These are phyloP conservation scores for Brenthis ino DNA, from an alignment of 2,888 invertebrate species.

Conservation along the genomic window DNA sequence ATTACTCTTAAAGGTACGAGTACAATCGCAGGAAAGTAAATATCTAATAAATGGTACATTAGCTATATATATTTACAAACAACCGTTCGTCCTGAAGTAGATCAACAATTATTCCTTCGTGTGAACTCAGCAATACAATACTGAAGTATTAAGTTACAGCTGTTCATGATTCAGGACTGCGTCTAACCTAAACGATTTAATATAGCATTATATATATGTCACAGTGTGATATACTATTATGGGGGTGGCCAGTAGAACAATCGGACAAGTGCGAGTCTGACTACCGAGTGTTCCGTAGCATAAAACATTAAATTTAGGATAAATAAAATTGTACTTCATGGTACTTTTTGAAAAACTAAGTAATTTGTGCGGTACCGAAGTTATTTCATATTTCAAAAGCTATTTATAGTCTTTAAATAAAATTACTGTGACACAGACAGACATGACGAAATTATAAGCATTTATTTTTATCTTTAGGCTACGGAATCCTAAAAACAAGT, in stretches of 20 bases:
- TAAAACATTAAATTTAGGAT: too few relatives aligned
- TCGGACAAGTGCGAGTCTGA: background rate
- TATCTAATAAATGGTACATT: background rate
- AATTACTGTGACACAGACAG: background rate
- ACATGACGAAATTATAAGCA: background rate
- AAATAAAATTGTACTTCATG: background rate
- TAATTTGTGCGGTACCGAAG: background rate
- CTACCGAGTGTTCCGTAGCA: background rate
- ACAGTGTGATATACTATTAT: background rate
- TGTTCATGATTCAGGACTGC: background rate
- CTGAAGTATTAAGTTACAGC: conserved; percentile 9
- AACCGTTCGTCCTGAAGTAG: background rate
- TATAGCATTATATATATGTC: background rate
- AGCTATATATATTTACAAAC: background rate
- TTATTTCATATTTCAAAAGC: too few relatives aligned
- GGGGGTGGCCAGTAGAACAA: background rate
- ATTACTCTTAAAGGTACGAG: too few relatives aligned
- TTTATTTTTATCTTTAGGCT: background rate
- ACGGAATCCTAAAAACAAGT: background rate
- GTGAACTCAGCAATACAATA: conserved; percentile 18
- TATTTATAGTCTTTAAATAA: background rate
- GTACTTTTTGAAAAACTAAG: background rate
- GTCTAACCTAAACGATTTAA: background rate
- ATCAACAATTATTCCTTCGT: conserved; percentile 15
- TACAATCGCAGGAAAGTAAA: too few relatives aligned